Evolutionary conservation across 2,113 vertebrate species (phyloP).

Genomic region (Anthoscopus minutus): DNA sequence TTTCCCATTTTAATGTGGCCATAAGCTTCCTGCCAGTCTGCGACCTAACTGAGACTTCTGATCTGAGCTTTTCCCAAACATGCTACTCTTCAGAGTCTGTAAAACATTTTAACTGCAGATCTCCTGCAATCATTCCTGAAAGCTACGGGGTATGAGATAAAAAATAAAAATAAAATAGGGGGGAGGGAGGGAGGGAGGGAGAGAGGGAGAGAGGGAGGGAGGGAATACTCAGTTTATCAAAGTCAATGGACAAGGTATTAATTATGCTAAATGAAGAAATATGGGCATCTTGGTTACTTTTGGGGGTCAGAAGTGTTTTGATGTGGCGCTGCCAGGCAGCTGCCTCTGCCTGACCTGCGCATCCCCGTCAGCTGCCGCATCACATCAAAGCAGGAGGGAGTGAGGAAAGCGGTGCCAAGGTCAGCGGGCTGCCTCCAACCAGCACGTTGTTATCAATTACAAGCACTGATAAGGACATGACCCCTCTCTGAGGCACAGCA

Average conservation of each 20-base stretch:
- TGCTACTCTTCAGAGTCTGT: constrained; percentile 72
- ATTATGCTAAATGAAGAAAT: constrained; percentile 86
- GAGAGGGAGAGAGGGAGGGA: no score
- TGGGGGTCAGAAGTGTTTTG: constrained; percentile 69
- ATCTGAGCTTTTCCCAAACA: constrained; percentile 61
- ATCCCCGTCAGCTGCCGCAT: constrained; percentile 61
- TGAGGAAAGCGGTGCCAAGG: constrained; percentile 60
- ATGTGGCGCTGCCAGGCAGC: constrained; percentile 65
- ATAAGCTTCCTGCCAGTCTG: constrained; percentile 69
- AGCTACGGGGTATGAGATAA: constrained; percentile 33
- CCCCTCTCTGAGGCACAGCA: background rate
- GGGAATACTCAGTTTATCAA: constrained; percentile 66
- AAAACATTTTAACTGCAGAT: constrained; percentile 63
- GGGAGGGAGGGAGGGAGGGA: background rate
- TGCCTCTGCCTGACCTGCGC: constrained; percentile 56
- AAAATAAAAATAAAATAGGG: background rate
- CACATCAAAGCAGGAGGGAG: constrained; percentile 69
- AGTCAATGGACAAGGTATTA: constrained; percentile 77
- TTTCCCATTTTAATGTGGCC: constrained; percentile 74
- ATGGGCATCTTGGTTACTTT: constrained; percentile 63
- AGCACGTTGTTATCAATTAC: constrained; percentile 53
- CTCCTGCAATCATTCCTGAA: constrained; percentile 64
- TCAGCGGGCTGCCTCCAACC: constrained; percentile 25
- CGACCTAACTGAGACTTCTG: constrained; percentile 77
- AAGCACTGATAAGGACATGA: constrained; percentile 36